phyloP scores from a whole-genome alignment of 2,888 invertebrate species.

The Drosophila flavopinicola region DNA sequence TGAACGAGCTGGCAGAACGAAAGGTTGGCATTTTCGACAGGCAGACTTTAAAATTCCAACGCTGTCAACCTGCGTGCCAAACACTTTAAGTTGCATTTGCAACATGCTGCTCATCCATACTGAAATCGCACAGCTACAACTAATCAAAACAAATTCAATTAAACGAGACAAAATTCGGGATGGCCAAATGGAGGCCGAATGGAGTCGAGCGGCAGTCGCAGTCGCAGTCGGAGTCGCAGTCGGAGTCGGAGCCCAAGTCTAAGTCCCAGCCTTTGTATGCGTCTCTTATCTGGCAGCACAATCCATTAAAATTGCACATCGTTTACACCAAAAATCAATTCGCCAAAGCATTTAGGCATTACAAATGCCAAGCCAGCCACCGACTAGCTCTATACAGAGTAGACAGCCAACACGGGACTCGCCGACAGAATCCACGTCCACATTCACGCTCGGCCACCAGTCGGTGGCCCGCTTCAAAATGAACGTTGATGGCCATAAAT shows the following conservation, averaged over 20 bases:
- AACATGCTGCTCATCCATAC: constrained; percentile 34
- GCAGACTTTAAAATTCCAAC: constrained; percentile 59
- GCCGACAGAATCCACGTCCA: constrained; percentile 31
- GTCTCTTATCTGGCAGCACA: constrained; percentile 83
- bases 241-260: constrained; percentile 10
- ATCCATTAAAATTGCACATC: constrained; percentile 85
- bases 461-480: constrained; percentile 78
- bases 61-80: constrained; percentile 47
- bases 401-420: constrained; percentile 25
- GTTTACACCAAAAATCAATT: constrained; percentile 85
- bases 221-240: not conserved
- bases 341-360: constrained; percentile 84
- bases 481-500: constrained; percentile 83
- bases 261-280: constrained; percentile 28
- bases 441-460: constrained; percentile 28
- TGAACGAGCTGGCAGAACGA: too few species aligned
- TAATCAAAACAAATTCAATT: constrained; percentile 81
- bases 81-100: constrained; percentile 65
- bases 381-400: constrained; percentile 46
- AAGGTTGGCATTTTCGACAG: constrained; percentile 15
- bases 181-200: constrained; percentile 24
- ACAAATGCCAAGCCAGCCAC: constrained; percentile 78
- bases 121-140: constrained; percentile 52
- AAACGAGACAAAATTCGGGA: constrained; percentile 67
- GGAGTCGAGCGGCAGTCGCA: constrained; percentile 7